phyloP scores from a whole-genome alignment of 2,888 invertebrate species.

The Epinotia ramella region DNA sequence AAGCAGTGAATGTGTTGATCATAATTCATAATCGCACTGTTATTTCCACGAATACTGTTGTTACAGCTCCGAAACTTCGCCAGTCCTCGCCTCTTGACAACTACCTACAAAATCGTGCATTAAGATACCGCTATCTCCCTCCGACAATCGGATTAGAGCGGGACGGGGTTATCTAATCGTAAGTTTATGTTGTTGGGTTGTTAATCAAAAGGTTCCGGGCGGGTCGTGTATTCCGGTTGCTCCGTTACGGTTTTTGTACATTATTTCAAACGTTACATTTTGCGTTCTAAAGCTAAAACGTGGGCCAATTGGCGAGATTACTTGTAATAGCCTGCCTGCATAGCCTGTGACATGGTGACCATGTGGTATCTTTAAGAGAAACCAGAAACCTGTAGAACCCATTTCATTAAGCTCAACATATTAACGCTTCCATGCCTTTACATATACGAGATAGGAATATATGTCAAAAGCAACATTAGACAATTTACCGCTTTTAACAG shows the following conservation, averaged over 20 bases:
- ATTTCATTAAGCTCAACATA: too few species aligned
- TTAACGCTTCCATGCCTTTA: too few species aligned
- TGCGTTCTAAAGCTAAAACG: neutral
- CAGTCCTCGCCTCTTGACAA: conserved; percentile 54
- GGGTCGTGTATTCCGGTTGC: conserved; percentile 18
- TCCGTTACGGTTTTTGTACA: conserved; percentile 1
- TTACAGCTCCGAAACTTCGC: conserved; percentile 59
- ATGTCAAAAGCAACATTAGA: too few species aligned
- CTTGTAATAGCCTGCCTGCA: neutral
- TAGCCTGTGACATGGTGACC: too few species aligned
- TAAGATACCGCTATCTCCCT: conserved; percentile 56
- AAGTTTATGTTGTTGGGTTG: conserved; percentile 43
- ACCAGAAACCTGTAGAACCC: too few species aligned
- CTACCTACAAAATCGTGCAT: conserved; percentile 60
- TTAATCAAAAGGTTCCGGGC: conserved; percentile 42
- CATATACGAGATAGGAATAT: too few species aligned
- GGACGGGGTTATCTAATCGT: conserved; percentile 40
- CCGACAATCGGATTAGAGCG: conserved; percentile 33
- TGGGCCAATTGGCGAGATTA: neutral
- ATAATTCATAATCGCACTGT: conserved; percentile 12
- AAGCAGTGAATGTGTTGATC: too few species aligned
- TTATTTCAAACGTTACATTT: neutral
- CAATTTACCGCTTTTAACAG: too few species aligned
- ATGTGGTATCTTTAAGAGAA: too few species aligned
- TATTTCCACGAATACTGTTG: neutral